phyloP scores from a whole-genome alignment of 2,797 vertebrate genomes.

The Xiphorhynchus erythropygius region DNA sequence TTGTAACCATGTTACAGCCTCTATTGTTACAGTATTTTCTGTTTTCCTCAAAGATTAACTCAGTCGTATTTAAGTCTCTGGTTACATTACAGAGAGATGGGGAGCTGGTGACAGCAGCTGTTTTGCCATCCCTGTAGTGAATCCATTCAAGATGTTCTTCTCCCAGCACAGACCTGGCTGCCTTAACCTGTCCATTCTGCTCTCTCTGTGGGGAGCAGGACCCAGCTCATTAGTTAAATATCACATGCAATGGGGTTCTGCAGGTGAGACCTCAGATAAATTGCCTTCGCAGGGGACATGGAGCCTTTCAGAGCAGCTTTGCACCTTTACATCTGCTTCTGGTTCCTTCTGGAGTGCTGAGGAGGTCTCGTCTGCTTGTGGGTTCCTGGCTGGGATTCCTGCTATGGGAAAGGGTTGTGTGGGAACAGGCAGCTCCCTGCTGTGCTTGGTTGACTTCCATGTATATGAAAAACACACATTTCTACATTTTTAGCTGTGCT shows the following conservation, averaged over 20 bases:
- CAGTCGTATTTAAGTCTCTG: conserved; percentile 76
- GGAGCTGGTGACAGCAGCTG: neutral
- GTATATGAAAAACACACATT: rapidly evolving
- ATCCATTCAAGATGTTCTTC: neutral
- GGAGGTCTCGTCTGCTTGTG: neutral
- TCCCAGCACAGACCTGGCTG: neutral
- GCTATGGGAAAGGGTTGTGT: neutral
- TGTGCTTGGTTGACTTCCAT: neutral
- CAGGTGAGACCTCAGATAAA: neutral
- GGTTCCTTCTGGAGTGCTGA: neutral
- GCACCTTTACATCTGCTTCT: neutral
- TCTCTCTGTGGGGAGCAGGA: neutral
- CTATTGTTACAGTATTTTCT: conserved; percentile 82
- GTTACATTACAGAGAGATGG: conserved; percentile 52
- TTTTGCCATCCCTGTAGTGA: neutral
- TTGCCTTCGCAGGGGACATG: neutral
- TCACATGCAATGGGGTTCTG: neutral
- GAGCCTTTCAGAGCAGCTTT: neutral
- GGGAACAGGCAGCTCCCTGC: neutral
- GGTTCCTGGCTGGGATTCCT: neutral
- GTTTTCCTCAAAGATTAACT: conserved; percentile 80
- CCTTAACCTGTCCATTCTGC: neutral
- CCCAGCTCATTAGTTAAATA: neutral
- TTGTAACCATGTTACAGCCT: conserved; percentile 78
- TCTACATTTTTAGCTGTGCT: neutral